Conservation (phyloP, 2,797 vertebrate genomes). For the Poeciliopsis gracilis region DNA sequence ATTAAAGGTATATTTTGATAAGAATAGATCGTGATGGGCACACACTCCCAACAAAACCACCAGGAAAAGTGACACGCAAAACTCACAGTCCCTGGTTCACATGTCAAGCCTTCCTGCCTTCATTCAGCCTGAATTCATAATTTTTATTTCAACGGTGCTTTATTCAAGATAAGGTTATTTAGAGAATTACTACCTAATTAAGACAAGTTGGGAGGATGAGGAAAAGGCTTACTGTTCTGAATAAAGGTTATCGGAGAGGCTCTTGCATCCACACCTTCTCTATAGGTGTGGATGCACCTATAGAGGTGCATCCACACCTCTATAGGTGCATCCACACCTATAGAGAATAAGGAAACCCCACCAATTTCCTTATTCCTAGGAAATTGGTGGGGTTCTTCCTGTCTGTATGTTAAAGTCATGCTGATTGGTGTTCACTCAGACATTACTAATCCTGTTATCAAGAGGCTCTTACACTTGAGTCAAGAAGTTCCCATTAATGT, state of each 20-base stretch:
- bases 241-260: conserved; percentile 44
- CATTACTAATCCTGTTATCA: conserved; percentile 50
- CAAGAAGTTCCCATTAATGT: conserved; percentile 3
- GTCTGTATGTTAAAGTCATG: conserved; percentile 63
- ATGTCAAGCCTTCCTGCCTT: conserved; percentile 7
- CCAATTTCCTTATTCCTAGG: conserved; percentile 58
- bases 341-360: too few species aligned
- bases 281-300: too few species aligned
- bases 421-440: conserved; percentile 52
- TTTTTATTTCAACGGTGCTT: not conserved
- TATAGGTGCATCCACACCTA: too few species aligned
- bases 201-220: conserved; percentile 31
- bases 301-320: too few species aligned
- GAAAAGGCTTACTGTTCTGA: conserved; percentile 33
- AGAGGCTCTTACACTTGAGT: conserved; percentile 24
- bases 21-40: conserved; percentile 64
- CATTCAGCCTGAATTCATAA: not conserved
- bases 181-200: conserved; percentile 10
- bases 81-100: conserved; percentile 20
- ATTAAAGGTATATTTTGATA: conserved; percentile 70
- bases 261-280: conserved; percentile 39
- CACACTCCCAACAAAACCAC: conserved; percentile 39
- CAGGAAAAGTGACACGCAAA: conserved; percentile 42
- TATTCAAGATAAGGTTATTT: conserved; percentile 9
- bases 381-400: conserved; percentile 66